These are phyloP conservation scores for Hippocampus mohnikei DNA, from an alignment of 2,113 vertebrate genomes.

Conservation along the genomic window DNA sequence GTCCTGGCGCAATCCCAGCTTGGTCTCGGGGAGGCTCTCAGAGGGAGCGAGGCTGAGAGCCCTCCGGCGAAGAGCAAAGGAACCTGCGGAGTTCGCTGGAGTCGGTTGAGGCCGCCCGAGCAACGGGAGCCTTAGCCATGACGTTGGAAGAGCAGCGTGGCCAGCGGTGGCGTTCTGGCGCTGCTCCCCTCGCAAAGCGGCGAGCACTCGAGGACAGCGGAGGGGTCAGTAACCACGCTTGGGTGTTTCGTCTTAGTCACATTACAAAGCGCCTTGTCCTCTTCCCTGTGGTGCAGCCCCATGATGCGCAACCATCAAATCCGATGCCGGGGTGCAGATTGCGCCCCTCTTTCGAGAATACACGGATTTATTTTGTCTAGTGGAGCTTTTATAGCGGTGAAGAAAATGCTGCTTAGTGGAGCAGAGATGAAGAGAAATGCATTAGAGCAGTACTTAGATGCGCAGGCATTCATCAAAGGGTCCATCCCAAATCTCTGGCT, in stretches of 20 bases:
- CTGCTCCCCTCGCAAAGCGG: constrained; percentile 1
- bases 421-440: constrained; percentile 36
- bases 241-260: constrained; percentile 37
- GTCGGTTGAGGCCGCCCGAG: constrained; percentile 17
- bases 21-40: constrained; percentile 20
- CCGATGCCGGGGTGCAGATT: constrained; percentile 11
- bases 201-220: constrained; percentile 15
- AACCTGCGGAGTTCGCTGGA: constrained; percentile 14
- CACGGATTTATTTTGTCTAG: constrained; percentile 46
- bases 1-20: constrained; percentile 26
- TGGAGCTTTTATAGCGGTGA: constrained; percentile 38
- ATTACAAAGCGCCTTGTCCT: constrained; percentile 29
- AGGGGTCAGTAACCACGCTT: constrained; percentile 41
- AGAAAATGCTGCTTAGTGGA: constrained; percentile 39
- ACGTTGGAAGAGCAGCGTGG: constrained; percentile 34
- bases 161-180: constrained; percentile 5
- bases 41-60: constrained; percentile 7
- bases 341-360: constrained; percentile 22
- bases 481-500: constrained; percentile 18
- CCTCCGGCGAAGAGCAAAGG: constrained; percentile 5
- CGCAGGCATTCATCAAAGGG: constrained; percentile 47
- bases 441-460: constrained; percentile 35
- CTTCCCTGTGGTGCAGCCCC: constrained; percentile 1
- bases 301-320: constrained; percentile 31
- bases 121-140: constrained; percentile 35